Base-by-base conservation (phyloP, 2,797 vertebrate species). In the Poeciliopsis paucimaculata region DNA sequence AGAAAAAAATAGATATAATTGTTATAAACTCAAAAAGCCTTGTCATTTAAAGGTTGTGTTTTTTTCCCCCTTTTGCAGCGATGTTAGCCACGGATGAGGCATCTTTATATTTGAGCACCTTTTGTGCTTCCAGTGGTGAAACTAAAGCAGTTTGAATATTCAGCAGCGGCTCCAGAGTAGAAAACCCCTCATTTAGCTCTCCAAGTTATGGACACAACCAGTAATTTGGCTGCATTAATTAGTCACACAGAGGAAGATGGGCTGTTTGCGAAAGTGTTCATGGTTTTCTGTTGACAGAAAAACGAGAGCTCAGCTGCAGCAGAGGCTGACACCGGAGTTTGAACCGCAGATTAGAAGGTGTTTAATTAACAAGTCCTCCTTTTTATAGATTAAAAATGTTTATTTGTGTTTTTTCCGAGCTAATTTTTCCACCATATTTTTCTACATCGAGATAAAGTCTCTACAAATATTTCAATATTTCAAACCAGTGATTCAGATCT, bases 141-240 rank as follows among this genome's bases (percentile, higher is more conserved):
- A 76, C 36, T 4, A 49, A 80, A 72, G 60, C 76, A 55, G 34
- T 73, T 62, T 87, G 82, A 90, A 92, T 86, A 87, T 90, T 90
- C 85, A 88, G 39, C 85, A 82, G 79, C 45, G 7, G 34, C 83
- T 75, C 45, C 9, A 9, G 31, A 77, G 64, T 5, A 86, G 87
- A 91, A 92, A 92, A 81, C 85, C 91, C 84, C 79, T 89, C 78
- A 90, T 91, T 90, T 90, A 77, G 72, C 77, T 73, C 89, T 91
- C 86, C 41, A 81, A 89, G 76, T 86, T 87, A 77, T 81, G 86
- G 89, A 87, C 86, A 91, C 83, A 82, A 82, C 80, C n/a, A 78
- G 88, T 85, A 82, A 91, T 92, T 89, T 89, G 75, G 81, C 82
- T 68, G 71, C 86, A 86, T 81, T 85, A 88, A 91, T 91, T 88